phyloP scores from a whole-genome alignment of 92 coral and sea anemone genomes.

The Metridium senile region DNA sequence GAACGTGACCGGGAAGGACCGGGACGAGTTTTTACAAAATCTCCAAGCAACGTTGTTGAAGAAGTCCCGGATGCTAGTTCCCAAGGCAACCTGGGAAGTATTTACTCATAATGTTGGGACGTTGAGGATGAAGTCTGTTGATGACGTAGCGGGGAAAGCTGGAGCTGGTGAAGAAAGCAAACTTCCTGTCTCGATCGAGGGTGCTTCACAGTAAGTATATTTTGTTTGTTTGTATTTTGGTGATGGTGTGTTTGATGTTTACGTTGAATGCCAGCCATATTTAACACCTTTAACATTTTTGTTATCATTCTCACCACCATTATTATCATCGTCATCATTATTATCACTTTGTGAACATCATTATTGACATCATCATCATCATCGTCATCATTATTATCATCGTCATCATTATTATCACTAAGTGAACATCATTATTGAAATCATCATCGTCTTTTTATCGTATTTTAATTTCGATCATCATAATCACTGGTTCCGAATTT shows the following conservation, averaged over 20 bases:
- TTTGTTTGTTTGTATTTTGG: too few species aligned
- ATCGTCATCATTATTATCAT: not conserved
- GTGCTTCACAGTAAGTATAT: constrained; percentile 44
- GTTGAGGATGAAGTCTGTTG: constrained; percentile 66
- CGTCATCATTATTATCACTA: not conserved
- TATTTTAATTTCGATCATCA: too few species aligned
- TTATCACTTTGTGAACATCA: not conserved
- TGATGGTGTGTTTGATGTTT: too few species aligned
- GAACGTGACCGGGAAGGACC: constrained; percentile 71
- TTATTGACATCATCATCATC: not conserved
- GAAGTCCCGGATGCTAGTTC: constrained; percentile 78
- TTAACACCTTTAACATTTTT: too few species aligned
- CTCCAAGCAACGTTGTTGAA: constrained; percentile 72
- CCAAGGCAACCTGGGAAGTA: constrained; percentile 91
- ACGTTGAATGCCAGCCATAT: too few species aligned
- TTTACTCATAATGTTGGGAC: constrained; percentile 72
- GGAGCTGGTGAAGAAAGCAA: constrained; percentile 49
- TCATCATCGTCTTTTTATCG: too few species aligned
- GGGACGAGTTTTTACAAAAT: constrained; percentile 73
- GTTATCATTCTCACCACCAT: not conserved
- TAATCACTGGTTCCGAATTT: too few species aligned
- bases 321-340: not conserved
- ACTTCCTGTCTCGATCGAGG: constrained; percentile 72
- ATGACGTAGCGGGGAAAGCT: constrained; percentile 43
- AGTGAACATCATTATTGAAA: too few species aligned